Base-by-base conservation (phyloP, 2,888 invertebrate species). In the Geophilus truncorum region DNA sequence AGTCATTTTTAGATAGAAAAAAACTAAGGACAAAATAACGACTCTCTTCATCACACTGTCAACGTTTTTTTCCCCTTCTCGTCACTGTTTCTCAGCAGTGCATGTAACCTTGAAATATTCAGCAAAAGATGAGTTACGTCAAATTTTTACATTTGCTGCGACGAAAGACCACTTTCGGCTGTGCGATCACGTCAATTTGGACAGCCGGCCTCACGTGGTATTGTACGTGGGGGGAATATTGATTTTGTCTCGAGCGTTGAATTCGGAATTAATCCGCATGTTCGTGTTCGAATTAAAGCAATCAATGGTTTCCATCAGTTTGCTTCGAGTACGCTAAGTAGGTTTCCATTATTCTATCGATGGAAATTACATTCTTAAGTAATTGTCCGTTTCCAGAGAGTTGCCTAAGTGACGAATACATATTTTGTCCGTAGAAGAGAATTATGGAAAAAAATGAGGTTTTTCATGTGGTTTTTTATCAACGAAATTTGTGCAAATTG, bases 1-100 rank as follows among this genome's bases (percentile, higher is more conserved):
- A 62, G 62, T 62, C 62, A 62, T 62, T 62, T 45, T 62, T 62
- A 62, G 62, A 62, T n/a, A 62, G 23, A 57, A 57, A 62, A 62
- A 62, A 62, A 45, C 25, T 62, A 62, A 62, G 62, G 62, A 62
- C 62, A 62, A 62, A 62, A 62, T 62, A 62, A 62, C 28, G 62
- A 62, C 62, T 62, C 62, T 25, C 62, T 62, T 62, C 62, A 62
- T 62, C 62, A 62, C 1, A 25, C 62, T 62, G 62, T 62, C 62
- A 62, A 25, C 3, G n/a, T 15, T 28, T 23, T 62, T 62, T 45
- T 25, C 15, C 25, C 25, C 28, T 9, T 57, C 21, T 57, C 10
- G 4, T 23, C 2, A 21, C 4, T 62, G 12, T 9, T 28, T 62
- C 25, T 62, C 28, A 62, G 62, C 23, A 62, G 25, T 62, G 28